Evolutionary conservation across 2,797 vertebrate genomes (phyloP), one percentile per base, ranked within the genome.

Genomic region (Pachyuromys duprasi): DNA sequence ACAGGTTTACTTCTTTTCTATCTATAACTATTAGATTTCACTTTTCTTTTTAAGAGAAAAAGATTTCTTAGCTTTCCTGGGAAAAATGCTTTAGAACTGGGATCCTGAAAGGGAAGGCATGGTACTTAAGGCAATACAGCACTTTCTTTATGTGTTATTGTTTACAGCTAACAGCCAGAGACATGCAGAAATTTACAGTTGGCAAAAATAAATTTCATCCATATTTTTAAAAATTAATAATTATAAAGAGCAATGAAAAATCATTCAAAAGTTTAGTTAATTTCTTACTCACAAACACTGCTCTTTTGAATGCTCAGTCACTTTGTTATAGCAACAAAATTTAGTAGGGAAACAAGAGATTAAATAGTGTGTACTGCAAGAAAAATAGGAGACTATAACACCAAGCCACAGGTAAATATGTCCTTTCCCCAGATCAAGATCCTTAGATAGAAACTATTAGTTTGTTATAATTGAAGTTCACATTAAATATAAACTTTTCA

Each of bases 31-130:
- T 89, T 79, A 81, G 15, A 79, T 88, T 95, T 93, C 91, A 63
- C 6, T 81, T 96, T 96, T 87, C 20, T 94, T 91, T 39, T 72
- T 83, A 93, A 93, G 49, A 92, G 53, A 93, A 93, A 81, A 92
- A 70, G 33, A 22, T 89, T 90, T 36, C 65, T 96, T 12, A 76
- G 20, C 11, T 89, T 94, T 92, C 76, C 60, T 81, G 80, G 69
- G 33, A 94, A 91, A 93, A 90, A 72, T 94, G 45, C 62, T 94
- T 96, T 80, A 89, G 79, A 91, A 49, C 55, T 95, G 18, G n/a
- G 45, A 57, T 36, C 33, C 65, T 83, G 60, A 89, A 88, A 92
- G 4, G 14, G 80, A 36, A 63, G 36, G 69, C 8, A 42, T 70
- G 42, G 8, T 84, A 49, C 0, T 57, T 67, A 93, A 84, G 6